Base-by-base conservation (phyloP, 2,888 invertebrate species). In the Branchinecta sandiegonensis region DNA sequence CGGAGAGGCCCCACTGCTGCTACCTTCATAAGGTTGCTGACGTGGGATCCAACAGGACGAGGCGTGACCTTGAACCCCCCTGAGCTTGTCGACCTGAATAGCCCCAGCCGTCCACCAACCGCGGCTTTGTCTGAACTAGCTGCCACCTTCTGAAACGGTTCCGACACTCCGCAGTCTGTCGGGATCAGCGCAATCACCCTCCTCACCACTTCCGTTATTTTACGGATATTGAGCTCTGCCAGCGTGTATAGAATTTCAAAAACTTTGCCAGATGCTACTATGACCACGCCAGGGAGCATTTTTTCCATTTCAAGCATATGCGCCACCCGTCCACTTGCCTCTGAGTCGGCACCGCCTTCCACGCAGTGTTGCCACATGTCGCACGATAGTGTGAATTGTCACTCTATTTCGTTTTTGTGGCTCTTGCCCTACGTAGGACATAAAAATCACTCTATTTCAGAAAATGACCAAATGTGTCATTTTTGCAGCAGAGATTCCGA, bases 161-260 rank as follows among this genome's bases (percentile, higher is more conserved):
- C 79, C 12, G 76, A 74, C 46, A 80, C 77, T n/a, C 75, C 74
- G 13, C 79, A 77, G 71, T 81, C 79, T n/a, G 80, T 79, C 6
- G 80, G 80, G 47, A 81, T 79, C 69, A 80, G 73, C 74, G 78
- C 78, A 70, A 81, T 73, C 65, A 81, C 74, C 68, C 76, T 77
- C 46, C 79, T 73, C 37, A 79, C 79, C 65, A 77, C 73, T 23
- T 74, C 75, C 14, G 78, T 77, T 50, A 80, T 78, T 71, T 77
- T 73, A 23, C 66, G 66, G 70, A 70, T 66, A 68, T 79, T 79
- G 56, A 79, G 74, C 68, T 77, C 77, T 10, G 79, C 77, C 65
- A 80, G 74, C 68, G 78, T 77, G 71, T 79, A 79, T n/a, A 80
- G 73, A 76, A 79, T 77, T 64, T 77, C 76, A 74, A 80, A 80